Conservation (phyloP, 2,888 invertebrate genomes). For the Scaptomyza parva region DNA sequence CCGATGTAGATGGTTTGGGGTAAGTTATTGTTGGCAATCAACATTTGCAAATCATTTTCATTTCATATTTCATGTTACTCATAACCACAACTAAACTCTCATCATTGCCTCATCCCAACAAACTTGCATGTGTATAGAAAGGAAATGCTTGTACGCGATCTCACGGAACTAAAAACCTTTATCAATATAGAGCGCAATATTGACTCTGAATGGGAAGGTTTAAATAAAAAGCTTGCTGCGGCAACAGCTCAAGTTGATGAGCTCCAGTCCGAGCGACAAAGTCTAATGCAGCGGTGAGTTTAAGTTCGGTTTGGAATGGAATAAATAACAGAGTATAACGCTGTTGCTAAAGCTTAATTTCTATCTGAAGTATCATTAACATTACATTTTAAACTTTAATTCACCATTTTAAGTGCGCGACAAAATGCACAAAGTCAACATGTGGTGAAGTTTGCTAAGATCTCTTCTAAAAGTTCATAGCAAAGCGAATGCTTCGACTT, state of each 20-base stretch:
- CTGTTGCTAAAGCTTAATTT: neutral
- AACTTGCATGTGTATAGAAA: constrained; percentile 81
- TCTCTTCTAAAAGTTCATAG: constrained; percentile 41
- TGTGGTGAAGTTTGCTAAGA: constrained; percentile 32
- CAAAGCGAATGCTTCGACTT: constrained; percentile 13
- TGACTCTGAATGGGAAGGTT: constrained; percentile 69
- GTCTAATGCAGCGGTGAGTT: constrained; percentile 44
- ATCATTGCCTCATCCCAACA: constrained; percentile 2
- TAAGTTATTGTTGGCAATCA: constrained; percentile 17
- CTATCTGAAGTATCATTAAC: no score
- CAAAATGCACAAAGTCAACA: constrained; percentile 20
- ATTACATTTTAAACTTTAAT: neutral
- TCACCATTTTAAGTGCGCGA: constrained; percentile 33
- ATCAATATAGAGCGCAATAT: constrained; percentile 87
- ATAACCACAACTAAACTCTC: neutral
- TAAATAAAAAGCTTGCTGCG: constrained; percentile 59
- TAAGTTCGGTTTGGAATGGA: neutral
- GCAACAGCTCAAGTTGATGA: constrained; percentile 52
- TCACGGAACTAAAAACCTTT: constrained; percentile 86
- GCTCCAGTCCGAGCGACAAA: constrained; percentile 58
- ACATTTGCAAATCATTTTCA: constrained; percentile 6
- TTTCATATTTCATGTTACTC: constrained; percentile 3
- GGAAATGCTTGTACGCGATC: constrained; percentile 86
- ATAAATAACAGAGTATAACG: no score
- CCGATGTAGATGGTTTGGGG: constrained; percentile 34